Percentiles rank a stretch among this genome's conserved stretches.
phyloP scores from a whole-genome alignment of 2,113 vertebrate species.

The Hydropotes inermis region DNA sequence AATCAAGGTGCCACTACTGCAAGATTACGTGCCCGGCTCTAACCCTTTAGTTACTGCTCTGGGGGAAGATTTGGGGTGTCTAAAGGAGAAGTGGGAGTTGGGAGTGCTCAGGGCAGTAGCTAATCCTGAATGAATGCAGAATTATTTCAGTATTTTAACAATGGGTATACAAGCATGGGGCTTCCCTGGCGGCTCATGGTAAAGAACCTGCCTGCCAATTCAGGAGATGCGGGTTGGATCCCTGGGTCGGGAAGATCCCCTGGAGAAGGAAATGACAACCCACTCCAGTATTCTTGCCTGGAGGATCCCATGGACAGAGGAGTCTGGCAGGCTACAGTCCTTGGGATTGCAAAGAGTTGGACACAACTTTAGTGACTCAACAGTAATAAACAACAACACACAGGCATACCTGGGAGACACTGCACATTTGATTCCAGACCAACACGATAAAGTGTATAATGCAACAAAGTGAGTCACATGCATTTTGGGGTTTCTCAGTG shows the following conservation, averaged over 20 bases:
- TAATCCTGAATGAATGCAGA: neutral
- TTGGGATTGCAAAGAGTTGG: neutral
- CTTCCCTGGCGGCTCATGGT: neutral
- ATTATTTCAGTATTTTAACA: neutral
- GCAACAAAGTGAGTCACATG: neutral
- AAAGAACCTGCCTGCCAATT: neutral
- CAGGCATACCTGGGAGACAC: neutral
- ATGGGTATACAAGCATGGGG: neutral
- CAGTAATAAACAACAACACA: neutral
- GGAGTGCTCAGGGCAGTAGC: neutral
- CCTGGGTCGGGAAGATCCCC: neutral
- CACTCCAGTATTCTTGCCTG: neutral
- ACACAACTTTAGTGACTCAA: neutral
- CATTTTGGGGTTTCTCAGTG: neutral
- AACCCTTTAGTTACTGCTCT: neutral
- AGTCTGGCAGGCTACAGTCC: neutral
- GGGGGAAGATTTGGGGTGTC: neutral
- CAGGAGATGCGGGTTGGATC: neutral
- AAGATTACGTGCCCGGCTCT: neutral
- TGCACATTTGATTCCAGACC: neutral
- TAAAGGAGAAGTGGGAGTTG: neutral
- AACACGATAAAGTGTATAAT: neutral
- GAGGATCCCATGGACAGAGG: neutral
- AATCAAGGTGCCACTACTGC: neutral
- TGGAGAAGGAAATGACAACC: neutral